Conservation (phyloP, 2,888 invertebrate species). For the Plebejus melissa region DNA sequence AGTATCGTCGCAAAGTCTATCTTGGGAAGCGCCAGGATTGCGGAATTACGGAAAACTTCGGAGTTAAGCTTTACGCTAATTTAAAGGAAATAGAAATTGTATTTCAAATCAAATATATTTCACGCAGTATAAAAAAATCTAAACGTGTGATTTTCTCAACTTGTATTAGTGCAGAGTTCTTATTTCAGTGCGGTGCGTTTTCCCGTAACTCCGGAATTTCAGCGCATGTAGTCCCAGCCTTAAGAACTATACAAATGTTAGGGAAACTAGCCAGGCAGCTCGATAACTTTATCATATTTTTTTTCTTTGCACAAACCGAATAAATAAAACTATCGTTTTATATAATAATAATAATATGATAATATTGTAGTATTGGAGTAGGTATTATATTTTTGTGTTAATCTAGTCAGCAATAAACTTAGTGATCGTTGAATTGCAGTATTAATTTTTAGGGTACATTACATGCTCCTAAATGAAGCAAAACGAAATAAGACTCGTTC, state of each 20-base stretch:
- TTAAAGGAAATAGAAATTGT: too few species aligned
- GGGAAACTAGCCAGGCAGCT: not conserved
- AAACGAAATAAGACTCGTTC: not conserved
- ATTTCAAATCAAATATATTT: too few species aligned
- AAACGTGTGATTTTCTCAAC: too few species aligned
- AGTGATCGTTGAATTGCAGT: conserved; percentile 43
- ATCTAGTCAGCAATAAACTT: conserved; percentile 53
- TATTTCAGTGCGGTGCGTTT: not conserved
- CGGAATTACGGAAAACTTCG: not conserved
- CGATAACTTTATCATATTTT: not conserved
- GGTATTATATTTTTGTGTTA: conserved; percentile 42
- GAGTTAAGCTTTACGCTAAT: not conserved
- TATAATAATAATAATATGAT: not conserved
- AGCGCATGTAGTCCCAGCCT: not conserved
- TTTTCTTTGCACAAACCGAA: not conserved
- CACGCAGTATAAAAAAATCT: too few species aligned
- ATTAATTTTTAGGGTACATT: conserved; percentile 33
- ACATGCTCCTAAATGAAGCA: not conserved
- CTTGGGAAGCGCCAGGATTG: not conserved
- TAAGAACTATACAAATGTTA: not conserved
- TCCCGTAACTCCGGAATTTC: not conserved
- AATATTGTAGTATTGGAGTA: conserved; percentile 32
- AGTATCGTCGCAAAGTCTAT: not conserved
- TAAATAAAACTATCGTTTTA: not conserved
- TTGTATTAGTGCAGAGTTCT: not conserved